Conservation (phyloP, 1,140 invertebrate genomes). For the Brachystomella parvula region DNA sequence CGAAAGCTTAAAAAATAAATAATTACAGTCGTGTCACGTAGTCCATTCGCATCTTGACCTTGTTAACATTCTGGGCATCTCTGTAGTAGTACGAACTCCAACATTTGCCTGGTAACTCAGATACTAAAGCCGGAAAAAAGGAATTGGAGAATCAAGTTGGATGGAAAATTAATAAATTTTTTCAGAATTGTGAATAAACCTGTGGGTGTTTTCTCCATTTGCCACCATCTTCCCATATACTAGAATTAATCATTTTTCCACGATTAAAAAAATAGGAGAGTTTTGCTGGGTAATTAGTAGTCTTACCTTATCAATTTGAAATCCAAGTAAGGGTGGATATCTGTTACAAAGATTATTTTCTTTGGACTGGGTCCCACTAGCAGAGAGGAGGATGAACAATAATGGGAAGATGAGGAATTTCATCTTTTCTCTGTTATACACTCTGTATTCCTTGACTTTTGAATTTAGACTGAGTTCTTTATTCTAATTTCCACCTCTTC, state of each 20-base stretch:
- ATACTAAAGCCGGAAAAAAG: too few relatives aligned
- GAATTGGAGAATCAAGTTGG: too few relatives aligned
- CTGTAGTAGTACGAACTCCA: slow-evolving; percentile 36
- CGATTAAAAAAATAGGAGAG: not conserved
- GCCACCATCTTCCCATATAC: slow-evolving; percentile 38
- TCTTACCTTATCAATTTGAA: slow-evolving; percentile 37
- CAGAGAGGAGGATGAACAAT: not conserved
- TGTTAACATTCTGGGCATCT: slow-evolving; percentile 27
- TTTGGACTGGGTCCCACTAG: not conserved
- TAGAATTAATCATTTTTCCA: slow-evolving; percentile 16
- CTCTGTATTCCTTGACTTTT: not conserved
- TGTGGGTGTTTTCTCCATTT: slow-evolving; percentile 33
- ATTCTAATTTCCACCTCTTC: not conserved
- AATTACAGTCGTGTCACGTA: slow-evolving; percentile 38
- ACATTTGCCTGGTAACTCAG: slow-evolving; percentile 36
- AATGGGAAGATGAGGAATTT: not conserved
- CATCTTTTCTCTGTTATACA: too few relatives aligned
- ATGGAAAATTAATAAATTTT: slow-evolving; percentile 13
- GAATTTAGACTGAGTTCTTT: not conserved
- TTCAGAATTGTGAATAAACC: too few relatives aligned
- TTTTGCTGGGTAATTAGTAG: not conserved
- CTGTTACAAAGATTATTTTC: slow-evolving; percentile 32
- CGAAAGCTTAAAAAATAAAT: not conserved
- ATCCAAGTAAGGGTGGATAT: slow-evolving; percentile 37
- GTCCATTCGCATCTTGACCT: slow-evolving; percentile 36